Base-by-base conservation (phyloP, 2,888 invertebrate species). In the Hedya salicella region DNA sequence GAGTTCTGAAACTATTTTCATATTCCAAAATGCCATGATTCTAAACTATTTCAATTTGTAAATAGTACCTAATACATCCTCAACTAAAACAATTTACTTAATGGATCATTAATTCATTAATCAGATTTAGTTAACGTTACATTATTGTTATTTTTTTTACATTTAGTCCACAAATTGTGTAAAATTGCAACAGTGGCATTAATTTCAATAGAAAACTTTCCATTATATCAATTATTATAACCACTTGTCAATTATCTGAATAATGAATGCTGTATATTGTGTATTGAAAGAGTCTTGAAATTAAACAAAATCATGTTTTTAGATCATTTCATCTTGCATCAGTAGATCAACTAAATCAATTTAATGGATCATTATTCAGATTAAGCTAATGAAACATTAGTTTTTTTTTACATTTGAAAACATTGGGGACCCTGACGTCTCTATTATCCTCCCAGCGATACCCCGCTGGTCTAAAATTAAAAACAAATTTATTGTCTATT, bases 401-500 rank as follows among this genome's bases (percentile, higher is more conserved):
- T 32, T 21, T 25, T 6, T 57, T 57, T 57, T 54, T 53, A 17
- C n/a, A 30, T 53, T 56, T 16, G 30, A 30, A 42, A 25, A 19
- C 32, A 16, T 46, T 57, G 9, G n/a, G n/a, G 42, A 30, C 36
- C 36, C 36, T 42, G 57, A 57, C 17, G 57, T 9, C 32, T 57
- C 44, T 32, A 46, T 57, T 46, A 57, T 57, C 32, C 44, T 19
- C n/a, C 30, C 21, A n/a, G 36, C 36, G 48, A 32, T 19, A n/a
- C 57, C 57, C 57, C 19, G 46, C 32, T 44, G 44, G 46, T 32
- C 57, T 44, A 11, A 46, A 46, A 57, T 57, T 57, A 46, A 57
- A 57, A 57, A 57, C 57, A 19, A 57, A 46, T 57, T 57, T 57
- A 57, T 57, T 57, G 32, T 57, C 57, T 57, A 57, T 57, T 57